Conservation (phyloP, 1,140 invertebrate genomes). For the Potamilus streckersoni region DNA sequence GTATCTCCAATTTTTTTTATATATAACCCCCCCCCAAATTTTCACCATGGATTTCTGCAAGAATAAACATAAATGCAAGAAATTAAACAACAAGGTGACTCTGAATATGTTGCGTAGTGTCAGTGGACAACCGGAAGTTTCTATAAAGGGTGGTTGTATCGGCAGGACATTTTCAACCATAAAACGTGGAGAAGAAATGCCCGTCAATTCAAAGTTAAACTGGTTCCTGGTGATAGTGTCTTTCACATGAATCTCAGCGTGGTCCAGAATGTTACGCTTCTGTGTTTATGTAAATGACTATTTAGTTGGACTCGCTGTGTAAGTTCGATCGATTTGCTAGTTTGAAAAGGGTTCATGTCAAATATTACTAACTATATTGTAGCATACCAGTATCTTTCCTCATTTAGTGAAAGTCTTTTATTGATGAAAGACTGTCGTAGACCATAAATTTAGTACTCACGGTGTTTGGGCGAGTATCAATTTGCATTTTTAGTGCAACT, state of each 20-base stretch:
- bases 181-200: constrained; percentile 57
- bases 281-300: constrained; percentile 21
- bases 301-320: constrained; percentile 44
- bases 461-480: too few relatives aligned
- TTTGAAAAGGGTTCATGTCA: constrained; percentile 20
- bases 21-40: too few relatives aligned
- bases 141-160: constrained; percentile 45
- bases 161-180: constrained; percentile 43
- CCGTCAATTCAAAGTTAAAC: constrained; percentile 38
- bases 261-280: constrained; percentile 36
- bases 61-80: too few relatives aligned
- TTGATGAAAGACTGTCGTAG: too few relatives aligned
- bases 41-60: too few relatives aligned
- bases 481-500: too few relatives aligned
- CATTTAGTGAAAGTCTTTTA: too few relatives aligned
- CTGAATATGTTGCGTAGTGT: neutral
- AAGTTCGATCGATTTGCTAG: constrained; percentile 33
- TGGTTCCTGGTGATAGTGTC: constrained; percentile 28
- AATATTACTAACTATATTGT: too few relatives aligned
- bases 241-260: constrained; percentile 14
- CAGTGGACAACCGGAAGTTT: constrained; percentile 30
- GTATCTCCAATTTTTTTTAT: too few relatives aligned
- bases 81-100: constrained; percentile 5
- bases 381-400: too few relatives aligned
- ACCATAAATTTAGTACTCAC: too few relatives aligned